Conservation (phyloP, 1,140 invertebrate genomes). For the Nasonia giraulti region DNA sequence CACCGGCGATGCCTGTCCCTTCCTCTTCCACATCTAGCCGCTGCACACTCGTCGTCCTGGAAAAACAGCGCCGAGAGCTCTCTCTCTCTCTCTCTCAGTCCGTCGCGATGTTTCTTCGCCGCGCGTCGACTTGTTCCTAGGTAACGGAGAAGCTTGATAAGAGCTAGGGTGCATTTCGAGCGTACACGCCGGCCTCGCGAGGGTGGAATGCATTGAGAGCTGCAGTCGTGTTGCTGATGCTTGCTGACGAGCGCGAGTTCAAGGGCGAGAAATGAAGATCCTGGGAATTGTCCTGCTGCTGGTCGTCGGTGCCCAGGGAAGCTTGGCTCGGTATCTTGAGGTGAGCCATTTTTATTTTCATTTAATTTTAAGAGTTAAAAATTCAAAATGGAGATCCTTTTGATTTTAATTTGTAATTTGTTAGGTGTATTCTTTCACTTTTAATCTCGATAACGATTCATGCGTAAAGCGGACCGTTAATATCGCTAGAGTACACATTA, state of each 20-base stretch:
- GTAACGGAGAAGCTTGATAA: constrained; percentile 12
- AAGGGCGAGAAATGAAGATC: background rate
- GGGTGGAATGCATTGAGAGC: background rate
- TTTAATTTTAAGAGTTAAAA: background rate
- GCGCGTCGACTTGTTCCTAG: constrained; percentile 8
- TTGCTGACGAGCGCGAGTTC: background rate
- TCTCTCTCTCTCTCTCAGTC: background rate
- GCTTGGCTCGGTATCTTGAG: constrained; percentile 36
- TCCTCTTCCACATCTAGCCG: constrained; percentile 52
- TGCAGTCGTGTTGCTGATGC: background rate
- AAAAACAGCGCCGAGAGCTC: constrained; percentile 4
- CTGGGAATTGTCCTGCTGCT: background rate
- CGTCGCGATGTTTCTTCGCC: constrained; percentile 6
- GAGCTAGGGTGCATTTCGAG: background rate
- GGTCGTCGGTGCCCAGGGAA: background rate
- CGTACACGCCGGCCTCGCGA: background rate
- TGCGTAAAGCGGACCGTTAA: background rate
- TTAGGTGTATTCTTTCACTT: background rate
- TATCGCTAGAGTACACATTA: background rate
- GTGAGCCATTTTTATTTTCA: background rate
- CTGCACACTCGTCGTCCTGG: background rate
- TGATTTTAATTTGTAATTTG: too few species aligned
- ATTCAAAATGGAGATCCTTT: too few species aligned
- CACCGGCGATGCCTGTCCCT: constrained; percentile 72
- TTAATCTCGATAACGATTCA: background rate